phyloP scores from a whole-genome alignment of 1,140 invertebrate species.

The Leptopilina clavipes region DNA sequence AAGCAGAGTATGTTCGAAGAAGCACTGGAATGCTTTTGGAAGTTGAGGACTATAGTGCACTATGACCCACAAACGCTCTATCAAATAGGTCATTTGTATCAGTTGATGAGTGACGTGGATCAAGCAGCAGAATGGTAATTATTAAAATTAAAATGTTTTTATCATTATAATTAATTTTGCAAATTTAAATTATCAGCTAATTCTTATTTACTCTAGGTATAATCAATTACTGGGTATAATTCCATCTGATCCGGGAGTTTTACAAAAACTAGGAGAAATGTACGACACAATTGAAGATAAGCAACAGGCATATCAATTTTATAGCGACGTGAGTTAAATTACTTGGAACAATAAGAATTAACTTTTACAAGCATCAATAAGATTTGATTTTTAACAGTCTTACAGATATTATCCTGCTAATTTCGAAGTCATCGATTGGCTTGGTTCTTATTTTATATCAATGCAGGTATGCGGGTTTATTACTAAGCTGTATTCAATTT shows the following conservation, averaged over 20 bases:
- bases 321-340: constrained; percentile 84
- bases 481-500: constrained; percentile 20
- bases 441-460: constrained; percentile 93
- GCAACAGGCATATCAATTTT: constrained; percentile 94
- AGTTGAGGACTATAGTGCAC: constrained; percentile 85
- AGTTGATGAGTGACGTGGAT: constrained; percentile 83
- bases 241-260: constrained; percentile 88
- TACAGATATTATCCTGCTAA: constrained; percentile 93
- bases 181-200: not conserved
- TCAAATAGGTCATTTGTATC: constrained; percentile 89
- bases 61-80: constrained; percentile 90
- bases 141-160: constrained; percentile 34
- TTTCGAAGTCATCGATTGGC: constrained; percentile 92
- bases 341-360: not conserved
- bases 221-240: constrained; percentile 89
- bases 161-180: constrained; percentile 14
- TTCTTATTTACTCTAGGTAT: constrained; percentile 77
- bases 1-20: constrained; percentile 83
- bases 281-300: constrained; percentile 91
- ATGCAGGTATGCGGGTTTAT: constrained; percentile 80
- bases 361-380: not conserved
- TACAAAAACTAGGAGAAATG: constrained; percentile 89
- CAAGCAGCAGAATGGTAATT: constrained; percentile 84
- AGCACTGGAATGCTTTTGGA: constrained; percentile 87
- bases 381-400: constrained; percentile 76